Conservation (phyloP, 1,140 invertebrate genomes). For the Carposina sasakii region DNA sequence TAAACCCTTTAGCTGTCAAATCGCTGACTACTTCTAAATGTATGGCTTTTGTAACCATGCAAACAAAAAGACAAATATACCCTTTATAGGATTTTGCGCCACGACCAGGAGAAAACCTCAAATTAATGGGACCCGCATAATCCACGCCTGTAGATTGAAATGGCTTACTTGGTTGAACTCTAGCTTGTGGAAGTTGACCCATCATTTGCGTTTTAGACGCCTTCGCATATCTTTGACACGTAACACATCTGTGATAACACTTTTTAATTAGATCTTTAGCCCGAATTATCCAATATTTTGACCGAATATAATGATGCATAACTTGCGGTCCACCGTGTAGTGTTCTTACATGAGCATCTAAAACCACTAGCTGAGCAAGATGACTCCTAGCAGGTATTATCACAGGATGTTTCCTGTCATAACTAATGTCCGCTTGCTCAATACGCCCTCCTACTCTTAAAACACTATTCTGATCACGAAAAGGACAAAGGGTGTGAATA, state of each 20-base stretch:
- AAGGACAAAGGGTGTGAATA: constrained; percentile 6
- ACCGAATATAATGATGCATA: constrained; percentile 19
- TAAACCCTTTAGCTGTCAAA: constrained; percentile 29
- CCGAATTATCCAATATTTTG: constrained; percentile 32
- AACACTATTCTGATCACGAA: constrained; percentile 4
- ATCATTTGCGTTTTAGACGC: constrained; percentile 23
- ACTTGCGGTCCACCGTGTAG: constrained; percentile 33
- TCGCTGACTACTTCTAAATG: constrained; percentile 25
- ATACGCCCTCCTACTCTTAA: constrained; percentile 9
- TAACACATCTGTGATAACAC: constrained; percentile 25
- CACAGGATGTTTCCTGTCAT: constrained; percentile 7
- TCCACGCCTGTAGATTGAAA: constrained; percentile 38
- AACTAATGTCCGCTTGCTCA: not conserved
- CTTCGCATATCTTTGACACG: constrained; percentile 15
- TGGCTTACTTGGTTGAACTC: constrained; percentile 24
- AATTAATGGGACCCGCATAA: constrained; percentile 33
- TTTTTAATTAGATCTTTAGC: constrained; percentile 16
- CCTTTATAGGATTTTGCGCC: constrained; percentile 9
- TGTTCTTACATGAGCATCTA: constrained; percentile 23
- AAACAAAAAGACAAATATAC: constrained; percentile 14
- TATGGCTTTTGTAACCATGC: constrained; percentile 14
- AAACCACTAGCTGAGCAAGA: constrained; percentile 16
- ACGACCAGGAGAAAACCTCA: constrained; percentile 10
- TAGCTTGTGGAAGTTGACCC: constrained; percentile 26
- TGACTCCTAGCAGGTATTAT: constrained; percentile 12